phyloP scores from a whole-genome alignment of 1,140 invertebrate species.

The Homalodisca vitripennis region DNA sequence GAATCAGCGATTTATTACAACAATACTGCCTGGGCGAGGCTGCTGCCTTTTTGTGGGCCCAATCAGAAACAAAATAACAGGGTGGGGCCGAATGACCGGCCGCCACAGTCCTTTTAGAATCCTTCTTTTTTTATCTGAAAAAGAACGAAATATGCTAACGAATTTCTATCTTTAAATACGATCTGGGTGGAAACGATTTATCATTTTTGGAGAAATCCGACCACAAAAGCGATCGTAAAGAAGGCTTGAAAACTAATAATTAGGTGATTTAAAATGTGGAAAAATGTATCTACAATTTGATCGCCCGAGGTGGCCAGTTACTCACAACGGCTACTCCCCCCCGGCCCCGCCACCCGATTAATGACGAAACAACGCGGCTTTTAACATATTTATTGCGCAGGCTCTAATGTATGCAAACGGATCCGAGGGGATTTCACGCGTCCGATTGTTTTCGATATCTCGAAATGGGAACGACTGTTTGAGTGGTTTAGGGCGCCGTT shows the following conservation, averaged over 20 bases:
- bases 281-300: constrained; percentile 34
- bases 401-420: constrained; percentile 14
- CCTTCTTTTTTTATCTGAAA: constrained; percentile 34
- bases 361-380: no score
- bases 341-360: neutral
- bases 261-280: constrained; percentile 32
- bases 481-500: neutral
- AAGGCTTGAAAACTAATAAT: constrained; percentile 9
- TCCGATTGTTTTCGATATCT: constrained; percentile 20
- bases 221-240: constrained; percentile 14
- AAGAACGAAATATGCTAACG: constrained; percentile 38
- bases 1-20: constrained; percentile 37
- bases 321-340: neutral
- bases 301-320: constrained; percentile 3
- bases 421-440: constrained; percentile 18
- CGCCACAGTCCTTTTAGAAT: constrained; percentile 24
- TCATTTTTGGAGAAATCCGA: constrained; percentile 35
- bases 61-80: constrained; percentile 27
- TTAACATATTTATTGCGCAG: neutral
- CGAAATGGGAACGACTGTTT: constrained; percentile 7
- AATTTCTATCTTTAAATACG: constrained; percentile 35
- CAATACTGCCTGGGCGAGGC: constrained; percentile 28
- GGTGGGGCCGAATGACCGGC: constrained; percentile 2
- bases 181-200: constrained; percentile 35
- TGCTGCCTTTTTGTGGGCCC: constrained; percentile 10